Evolutionary conservation across 2,113 vertebrate genomes (phyloP).

Genomic region (Himantopus leucocephalus): DNA sequence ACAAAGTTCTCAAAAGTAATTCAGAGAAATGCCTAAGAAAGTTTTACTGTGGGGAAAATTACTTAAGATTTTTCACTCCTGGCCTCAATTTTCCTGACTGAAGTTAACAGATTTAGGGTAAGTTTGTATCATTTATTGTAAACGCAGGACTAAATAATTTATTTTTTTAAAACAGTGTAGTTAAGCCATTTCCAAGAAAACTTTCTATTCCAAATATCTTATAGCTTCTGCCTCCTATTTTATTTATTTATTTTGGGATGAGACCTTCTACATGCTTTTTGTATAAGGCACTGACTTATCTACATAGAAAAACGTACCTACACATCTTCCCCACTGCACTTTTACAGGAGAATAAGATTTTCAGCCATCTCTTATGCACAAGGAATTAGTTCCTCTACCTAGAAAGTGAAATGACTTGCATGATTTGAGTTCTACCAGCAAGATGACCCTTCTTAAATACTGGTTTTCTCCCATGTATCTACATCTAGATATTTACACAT

Average conservation of each 20-base stretch:
- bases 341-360: neutral
- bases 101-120: neutral
- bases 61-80: neutral
- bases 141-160: neutral
- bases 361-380: neutral
- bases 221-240: neutral
- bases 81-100: neutral
- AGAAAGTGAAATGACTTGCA: neutral
- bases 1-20: neutral
- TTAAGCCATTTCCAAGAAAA: neutral
- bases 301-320: neutral
- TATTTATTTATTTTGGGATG: neutral
- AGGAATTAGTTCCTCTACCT: neutral
- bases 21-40: neutral
- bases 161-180: neutral
- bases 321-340: neutral
- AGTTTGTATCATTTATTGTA: neutral
- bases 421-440: neutral
- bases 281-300: neutral
- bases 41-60: neutral
- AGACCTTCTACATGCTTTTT: neutral
- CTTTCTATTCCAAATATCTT: neutral
- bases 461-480: neutral
- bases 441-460: neutral
- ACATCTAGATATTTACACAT: fast-evolving